Percentiles rank a stretch among this genome's conserved stretches.
Conservation (phyloP, 2,888 invertebrate genomes). For the Pseudeuparius sepicola region DNA sequence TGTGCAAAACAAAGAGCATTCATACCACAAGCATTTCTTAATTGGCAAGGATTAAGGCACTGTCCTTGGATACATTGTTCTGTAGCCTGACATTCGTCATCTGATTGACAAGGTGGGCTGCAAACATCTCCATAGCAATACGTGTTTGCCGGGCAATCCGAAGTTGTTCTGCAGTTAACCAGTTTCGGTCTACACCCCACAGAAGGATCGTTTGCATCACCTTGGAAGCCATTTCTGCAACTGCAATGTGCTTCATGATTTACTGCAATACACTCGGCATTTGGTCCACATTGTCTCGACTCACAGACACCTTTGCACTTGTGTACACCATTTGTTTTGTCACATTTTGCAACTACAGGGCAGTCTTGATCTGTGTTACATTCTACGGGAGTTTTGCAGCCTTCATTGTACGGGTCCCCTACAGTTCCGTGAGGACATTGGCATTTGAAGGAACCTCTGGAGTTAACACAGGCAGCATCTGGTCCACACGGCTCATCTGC, state of each 20-base stretch:
- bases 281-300: constrained; percentile 65
- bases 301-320: constrained; percentile 82
- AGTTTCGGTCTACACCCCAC: constrained; percentile 68
- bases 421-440: constrained; percentile 67
- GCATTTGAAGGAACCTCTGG: constrained; percentile 71
- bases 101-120: constrained; percentile 67
- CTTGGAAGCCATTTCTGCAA: constrained; percentile 69
- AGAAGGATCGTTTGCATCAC: constrained; percentile 58
- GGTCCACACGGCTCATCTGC: constrained; percentile 68
- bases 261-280: constrained; percentile 70
- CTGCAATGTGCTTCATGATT: constrained; percentile 70
- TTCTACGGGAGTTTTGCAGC: constrained; percentile 73
- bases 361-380: constrained; percentile 72
- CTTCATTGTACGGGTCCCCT: constrained; percentile 77
- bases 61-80: constrained; percentile 76
- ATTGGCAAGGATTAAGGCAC: constrained; percentile 69
- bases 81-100: constrained; percentile 68
- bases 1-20: constrained; percentile 67
- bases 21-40: constrained; percentile 69
- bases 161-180: constrained; percentile 57
- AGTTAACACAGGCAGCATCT: constrained; percentile 70
- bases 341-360: constrained; percentile 68
- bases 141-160: constrained; percentile 67
- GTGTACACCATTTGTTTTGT: constrained; percentile 55
- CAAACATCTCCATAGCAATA: constrained; percentile 75